These are phyloP conservation scores for Alethe castanea DNA, from an alignment of 2,113 vertebrate genomes.

Conservation along the genomic window DNA sequence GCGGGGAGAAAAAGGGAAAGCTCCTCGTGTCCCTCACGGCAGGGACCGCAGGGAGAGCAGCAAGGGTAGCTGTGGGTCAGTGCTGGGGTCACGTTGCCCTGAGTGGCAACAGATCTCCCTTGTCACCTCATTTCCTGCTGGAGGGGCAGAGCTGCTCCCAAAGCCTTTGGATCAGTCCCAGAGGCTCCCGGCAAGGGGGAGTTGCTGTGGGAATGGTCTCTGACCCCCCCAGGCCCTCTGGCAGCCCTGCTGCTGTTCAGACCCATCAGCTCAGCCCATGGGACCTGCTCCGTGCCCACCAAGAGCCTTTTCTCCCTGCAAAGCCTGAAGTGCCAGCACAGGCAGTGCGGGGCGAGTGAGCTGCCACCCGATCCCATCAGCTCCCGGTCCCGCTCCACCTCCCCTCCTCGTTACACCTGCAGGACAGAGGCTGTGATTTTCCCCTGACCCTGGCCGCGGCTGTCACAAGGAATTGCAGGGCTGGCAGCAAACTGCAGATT, in stretches of 20 bases:
- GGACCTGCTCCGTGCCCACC: neutral
- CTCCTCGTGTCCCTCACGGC: fast-evolving
- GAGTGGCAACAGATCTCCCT: fast-evolving
- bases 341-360: neutral
- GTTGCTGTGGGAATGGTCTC: neutral
- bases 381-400: neutral
- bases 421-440: conserved; percentile 37
- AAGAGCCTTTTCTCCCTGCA: neutral
- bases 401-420: conserved; percentile 42
- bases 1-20: neutral
- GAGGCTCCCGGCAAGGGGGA: fast-evolving
- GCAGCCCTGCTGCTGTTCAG: neutral
- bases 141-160: neutral
- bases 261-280: fast-evolving
- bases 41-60: fast-evolving
- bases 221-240: fast-evolving
- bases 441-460: conserved; percentile 27
- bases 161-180: neutral
- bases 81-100: fast-evolving
- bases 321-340: neutral
- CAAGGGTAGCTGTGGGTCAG: neutral
- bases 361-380: neutral
- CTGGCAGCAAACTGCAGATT: conserved; percentile 44
- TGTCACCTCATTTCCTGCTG: neutral
- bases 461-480: conserved; percentile 56